A percentile compares a stretch with the other conserved stretches of the same genome.
Evolutionary conservation across 2,113 vertebrate species (phyloP).

Genomic region (Heptranchias perlo): DNA sequence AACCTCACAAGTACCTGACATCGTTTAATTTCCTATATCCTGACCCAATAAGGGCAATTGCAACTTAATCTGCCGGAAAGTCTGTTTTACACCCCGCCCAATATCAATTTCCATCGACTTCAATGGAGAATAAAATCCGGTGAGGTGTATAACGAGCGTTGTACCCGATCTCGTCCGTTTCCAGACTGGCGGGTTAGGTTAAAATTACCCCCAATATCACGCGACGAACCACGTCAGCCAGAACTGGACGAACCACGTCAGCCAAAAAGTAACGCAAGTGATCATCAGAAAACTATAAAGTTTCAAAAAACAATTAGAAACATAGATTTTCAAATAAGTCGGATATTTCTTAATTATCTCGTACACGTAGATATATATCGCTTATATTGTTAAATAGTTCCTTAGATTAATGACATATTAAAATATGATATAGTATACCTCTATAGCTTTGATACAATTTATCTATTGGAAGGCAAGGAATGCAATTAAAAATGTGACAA

Average conservation of each 20-base stretch:
- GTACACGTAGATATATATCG: neutral
- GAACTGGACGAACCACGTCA: too few relatives aligned
- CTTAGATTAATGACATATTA: neutral
- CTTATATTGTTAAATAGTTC: neutral
- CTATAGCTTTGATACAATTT: neutral
- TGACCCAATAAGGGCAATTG: neutral
- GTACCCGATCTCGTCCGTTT: too few relatives aligned
- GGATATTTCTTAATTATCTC: neutral
- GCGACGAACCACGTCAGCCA: too few relatives aligned
- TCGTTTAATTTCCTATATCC: too few relatives aligned
- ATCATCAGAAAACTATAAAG: neutral
- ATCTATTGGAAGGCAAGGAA: constrained; percentile 10
- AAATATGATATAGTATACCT: neutral
- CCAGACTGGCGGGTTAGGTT: too few relatives aligned
- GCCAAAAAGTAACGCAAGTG: neutral
- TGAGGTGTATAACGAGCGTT: neutral
- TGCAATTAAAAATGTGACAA: neutral
- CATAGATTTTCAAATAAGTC: neutral
- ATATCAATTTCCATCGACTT: neutral
- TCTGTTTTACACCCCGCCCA: too few relatives aligned
- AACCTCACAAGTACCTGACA: neutral
- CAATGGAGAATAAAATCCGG: neutral
- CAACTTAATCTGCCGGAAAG: too few relatives aligned
- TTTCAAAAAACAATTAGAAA: neutral
- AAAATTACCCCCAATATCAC: too few relatives aligned